Evolutionary conservation across 2,113 vertebrate genomes (phyloP).

Genomic region (Laticauda laticaudata): DNA sequence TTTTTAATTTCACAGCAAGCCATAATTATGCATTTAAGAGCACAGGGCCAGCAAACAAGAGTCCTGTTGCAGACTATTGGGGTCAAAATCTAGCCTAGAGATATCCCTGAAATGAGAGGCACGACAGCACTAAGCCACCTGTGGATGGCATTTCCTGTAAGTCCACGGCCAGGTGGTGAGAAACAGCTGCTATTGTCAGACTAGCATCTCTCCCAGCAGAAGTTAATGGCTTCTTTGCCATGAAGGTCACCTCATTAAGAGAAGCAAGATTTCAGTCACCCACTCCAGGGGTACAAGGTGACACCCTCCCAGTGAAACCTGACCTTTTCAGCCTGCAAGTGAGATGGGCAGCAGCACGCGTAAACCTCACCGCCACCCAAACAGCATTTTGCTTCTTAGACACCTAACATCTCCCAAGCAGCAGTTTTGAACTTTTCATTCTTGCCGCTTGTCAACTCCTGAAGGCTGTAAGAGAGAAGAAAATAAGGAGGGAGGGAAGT

Average conservation of each 20-base stretch:
- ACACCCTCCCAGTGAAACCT: slow-evolving; percentile 60
- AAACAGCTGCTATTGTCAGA: slow-evolving; percentile 48
- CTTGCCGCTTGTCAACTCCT: slow-evolving; percentile 55
- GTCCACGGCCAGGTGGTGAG: not conserved
- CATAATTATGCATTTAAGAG: not conserved
- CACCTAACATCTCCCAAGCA: slow-evolving; percentile 58
- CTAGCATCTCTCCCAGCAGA: slow-evolving; percentile 49
- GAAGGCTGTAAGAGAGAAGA: slow-evolving; percentile 24
- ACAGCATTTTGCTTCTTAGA: slow-evolving; percentile 52
- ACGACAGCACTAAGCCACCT: fast-evolving
- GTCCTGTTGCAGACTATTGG: not conserved
- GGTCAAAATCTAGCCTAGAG: not conserved
- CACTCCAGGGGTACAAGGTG: slow-evolving; percentile 23
- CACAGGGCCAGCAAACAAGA: too few relatives aligned
- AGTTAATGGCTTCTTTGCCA: fast-evolving
- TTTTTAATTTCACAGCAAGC: not conserved
- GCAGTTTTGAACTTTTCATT: slow-evolving; percentile 66
- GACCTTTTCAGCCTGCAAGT: slow-evolving; percentile 56
- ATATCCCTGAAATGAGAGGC: not conserved
- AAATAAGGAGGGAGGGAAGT: too few relatives aligned
- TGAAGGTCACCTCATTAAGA: slow-evolving; percentile 67
- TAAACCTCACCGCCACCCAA: not conserved
- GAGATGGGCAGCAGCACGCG: slow-evolving; percentile 23
- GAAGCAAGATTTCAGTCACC: slow-evolving; percentile 19
- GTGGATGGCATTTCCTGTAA: fast-evolving